Base-by-base conservation (phyloP, 1,140 invertebrate genomes). In the Eupristina koningsbergeri region DNA sequence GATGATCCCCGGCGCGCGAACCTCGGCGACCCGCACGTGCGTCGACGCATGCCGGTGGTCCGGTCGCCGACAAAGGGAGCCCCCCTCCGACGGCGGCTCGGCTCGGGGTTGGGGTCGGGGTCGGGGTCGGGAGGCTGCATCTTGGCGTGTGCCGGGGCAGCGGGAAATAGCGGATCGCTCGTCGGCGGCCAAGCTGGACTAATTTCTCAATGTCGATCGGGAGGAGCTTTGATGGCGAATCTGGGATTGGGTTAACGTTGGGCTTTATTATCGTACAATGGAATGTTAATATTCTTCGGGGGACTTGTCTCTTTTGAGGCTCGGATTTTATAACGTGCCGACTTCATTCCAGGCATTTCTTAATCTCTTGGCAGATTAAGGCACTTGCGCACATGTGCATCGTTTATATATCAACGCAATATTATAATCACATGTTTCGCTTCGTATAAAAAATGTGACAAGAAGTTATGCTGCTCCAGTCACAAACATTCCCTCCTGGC, bases 31-130 rank as follows among this genome's bases (percentile, higher is more conserved):
- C 36, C 29, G 76, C 41, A 50, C 64, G 41, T 47, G 39, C 63
- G 77, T 26, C 53, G 53, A 64, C 78, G 39, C 77, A n/a, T 45
- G 61, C 64, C 64, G 78, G 78, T 80, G 78, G 78, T 80, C 78
- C 63, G 26, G 15, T 34, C 45, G 78, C 78, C 78, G 64, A 80
- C 78, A 69, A 80, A 71, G 76, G 11, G 17, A 61, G 61, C 58
- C 76, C 76, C 76, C 76, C 76, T 63, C 50, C n/a, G 75, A 63
- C 75, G 26, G n/a, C n/a, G n/a, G n/a, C n/a, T n/a, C n/a, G n/a
- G n/a, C n/a, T 9, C 50, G 50, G 50, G 11, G 50, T 3, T 26
- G 53, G 19, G 2, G 53, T 13, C 13, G 19, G 22, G 22, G 22
- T n/a, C n/a, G 22, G 53, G 22, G 22, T 58, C 61, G 61, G 29